Base-by-base conservation (phyloP, 2,797 vertebrate species). In the Clarias fuscus region DNA sequence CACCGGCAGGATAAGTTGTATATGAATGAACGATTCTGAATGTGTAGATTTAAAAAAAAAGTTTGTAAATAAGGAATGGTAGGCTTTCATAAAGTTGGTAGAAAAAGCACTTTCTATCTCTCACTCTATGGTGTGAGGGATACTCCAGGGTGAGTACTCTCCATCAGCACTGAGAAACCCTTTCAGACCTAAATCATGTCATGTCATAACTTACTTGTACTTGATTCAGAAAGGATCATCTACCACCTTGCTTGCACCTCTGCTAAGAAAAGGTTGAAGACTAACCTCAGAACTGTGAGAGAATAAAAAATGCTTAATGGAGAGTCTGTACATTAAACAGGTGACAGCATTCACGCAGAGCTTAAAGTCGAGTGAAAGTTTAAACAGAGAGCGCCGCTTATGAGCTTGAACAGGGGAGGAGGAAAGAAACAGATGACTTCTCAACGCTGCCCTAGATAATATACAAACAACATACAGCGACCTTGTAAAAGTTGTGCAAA, bases 361-460 rank as follows among this genome's bases (percentile, higher is more conserved):
- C 18, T 2, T 37, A 24, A 62, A 79, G 56, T 20, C 18, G 1
- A 85, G 22, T n/a, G 5, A 65, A 20, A 27, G 62, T 43, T 27
- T 67, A 53, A 24, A n/a, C 4, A 67, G 61, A 61, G 17, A 43
- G 14, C 27, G 18, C 61, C 2, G 1, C 79, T 67, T 53, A 65
- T 81, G 15, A 53, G 79, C 11, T 20, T 11, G 8, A 48, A 48
- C 48, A 48, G 48, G 43, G 62, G 61, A 43, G 43, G 20, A 18
- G 24, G 24, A 83, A 5, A 22, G 24, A 15, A 20, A 3, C 40
- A 53, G 24, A 20, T 15, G 7, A 70, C 64, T 75, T 71, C 64
- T 73, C 68, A 58, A 40, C 61, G n/a, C 53, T 58, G 53, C 40
- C 71, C 59, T 20, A 53, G 40, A 73, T 81, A 72, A 87, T 72